Base-by-base conservation (phyloP, 1,140 invertebrate species). In the Pseudomyrmex gracilis region DNA sequence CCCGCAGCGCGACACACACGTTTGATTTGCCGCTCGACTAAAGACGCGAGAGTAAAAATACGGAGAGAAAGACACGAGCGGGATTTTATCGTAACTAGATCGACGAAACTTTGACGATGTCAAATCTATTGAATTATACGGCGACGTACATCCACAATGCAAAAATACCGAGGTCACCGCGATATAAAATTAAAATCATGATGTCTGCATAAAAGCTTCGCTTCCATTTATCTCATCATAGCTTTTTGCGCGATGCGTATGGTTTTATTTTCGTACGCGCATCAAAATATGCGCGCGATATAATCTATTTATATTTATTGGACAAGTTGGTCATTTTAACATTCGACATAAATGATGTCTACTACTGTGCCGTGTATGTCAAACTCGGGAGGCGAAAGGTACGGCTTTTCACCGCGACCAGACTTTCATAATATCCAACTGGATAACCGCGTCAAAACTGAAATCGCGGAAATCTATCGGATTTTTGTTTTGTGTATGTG, bases 381-480 rank as follows among this genome's bases (percentile, higher is more conserved):
- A 58, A 24, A 17, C 8, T 24, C 4, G 15, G 20, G 24, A 63
- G 10, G 34, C 4, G 34, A 78, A 70, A 24, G 66, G 17, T 20
- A 61, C 34, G 60, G 13, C 49, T 80, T 80, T 80, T 64, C 20
- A 47, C 47, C 58, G 53, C 47, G 60, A 22, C 5, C 76, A 70
- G 64, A 58, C 53, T 71, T 80, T 71, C 22, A 73, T 84, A 78
- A 86, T 71, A 60, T 67, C 22, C 45, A 58, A 34, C 34, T 58
- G 64, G 43, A 58, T 71, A 57, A 86, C 47, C 60, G 47, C n/a
- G 55, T 51, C 68, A 60, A 70, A 76, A 74, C 70, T 74, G 47
- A 70, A 73, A 82, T 82, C 78, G 78, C 57, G 78, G 49, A 61
- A 74, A 82, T 82, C 57, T 57, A 77, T 87, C 74, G 76, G 85